Conservation (phyloP, 2,888 invertebrate genomes). For the Oxycera nigricornis region DNA sequence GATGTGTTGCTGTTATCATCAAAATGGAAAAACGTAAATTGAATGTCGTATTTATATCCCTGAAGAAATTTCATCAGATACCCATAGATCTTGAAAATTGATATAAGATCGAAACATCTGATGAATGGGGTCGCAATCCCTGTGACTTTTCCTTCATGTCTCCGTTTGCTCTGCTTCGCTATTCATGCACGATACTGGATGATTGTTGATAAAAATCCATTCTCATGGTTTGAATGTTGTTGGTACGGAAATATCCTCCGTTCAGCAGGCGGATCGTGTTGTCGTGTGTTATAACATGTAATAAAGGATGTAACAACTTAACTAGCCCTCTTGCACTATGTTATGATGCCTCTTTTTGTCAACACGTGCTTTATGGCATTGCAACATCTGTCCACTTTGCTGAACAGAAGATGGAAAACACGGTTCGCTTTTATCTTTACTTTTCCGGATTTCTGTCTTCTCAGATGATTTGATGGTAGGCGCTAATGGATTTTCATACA, state of each 20-base stretch:
- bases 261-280: constrained; percentile 28
- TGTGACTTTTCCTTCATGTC: neutral
- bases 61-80: constrained; percentile 7
- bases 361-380: constrained; percentile 37
- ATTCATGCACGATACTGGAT: constrained; percentile 10
- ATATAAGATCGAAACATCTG: constrained; percentile 27
- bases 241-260: too few species aligned
- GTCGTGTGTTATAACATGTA: constrained; percentile 25
- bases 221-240: too few species aligned
- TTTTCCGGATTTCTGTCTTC: neutral
- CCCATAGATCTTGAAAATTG: constrained; percentile 19
- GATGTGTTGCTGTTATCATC: neutral
- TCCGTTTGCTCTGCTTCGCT: neutral
- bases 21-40: neutral
- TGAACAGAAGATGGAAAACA: neutral
- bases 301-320: constrained; percentile 40
- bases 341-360: constrained; percentile 34
- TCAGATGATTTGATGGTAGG: constrained; percentile 8
- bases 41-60: constrained; percentile 1
- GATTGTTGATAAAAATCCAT: constrained; percentile 1
- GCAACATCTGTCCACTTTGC: constrained; percentile 39
- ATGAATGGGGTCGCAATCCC: constrained; percentile 22
- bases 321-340: constrained; percentile 32
- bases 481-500: constrained; percentile 6
- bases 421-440: neutral